Percentiles rank a stretch among this genome's conserved stretches.
Evolutionary conservation across 2,797 vertebrate genomes (phyloP).

Genomic region (Pseudotriccus pelzelni): DNA sequence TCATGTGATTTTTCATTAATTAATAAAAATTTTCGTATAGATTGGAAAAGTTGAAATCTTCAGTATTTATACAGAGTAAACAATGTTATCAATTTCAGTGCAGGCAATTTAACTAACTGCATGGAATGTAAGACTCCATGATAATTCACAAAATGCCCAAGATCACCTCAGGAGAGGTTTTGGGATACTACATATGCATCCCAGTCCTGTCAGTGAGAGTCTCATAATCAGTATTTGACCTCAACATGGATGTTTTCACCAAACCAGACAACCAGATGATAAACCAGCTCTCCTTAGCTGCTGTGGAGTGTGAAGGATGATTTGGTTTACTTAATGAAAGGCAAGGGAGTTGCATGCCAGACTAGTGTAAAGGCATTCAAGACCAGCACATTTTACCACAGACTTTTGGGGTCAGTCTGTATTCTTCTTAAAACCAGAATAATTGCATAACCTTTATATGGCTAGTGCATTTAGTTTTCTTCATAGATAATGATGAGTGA

Average conservation of each 20-base stretch:
- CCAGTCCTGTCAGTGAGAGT: not conserved
- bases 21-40: not conserved
- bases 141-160: not conserved
- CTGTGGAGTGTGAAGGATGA: not conserved
- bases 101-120: not conserved
- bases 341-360: not conserved
- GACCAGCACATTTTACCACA: not conserved
- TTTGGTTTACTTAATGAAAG: not conserved
- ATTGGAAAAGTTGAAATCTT: not conserved
- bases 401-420: not conserved
- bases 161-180: not conserved
- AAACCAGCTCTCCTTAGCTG: not conserved
- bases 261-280: not conserved
- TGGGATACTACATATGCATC: not conserved
- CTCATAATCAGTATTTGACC: not conserved
- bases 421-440: not conserved
- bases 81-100: not conserved
- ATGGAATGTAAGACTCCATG: not conserved
- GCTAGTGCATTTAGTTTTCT: not conserved
- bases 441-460: not conserved
- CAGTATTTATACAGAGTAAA: not conserved
- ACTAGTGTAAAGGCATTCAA: not conserved
- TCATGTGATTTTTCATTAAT: not conserved
- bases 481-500: not conserved
- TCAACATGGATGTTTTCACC: not conserved